Evolutionary conservation across 2,113 vertebrate genomes (phyloP), one percentile per base, ranked within the genome.

Genomic region (Dascyllus trimaculatus): DNA sequence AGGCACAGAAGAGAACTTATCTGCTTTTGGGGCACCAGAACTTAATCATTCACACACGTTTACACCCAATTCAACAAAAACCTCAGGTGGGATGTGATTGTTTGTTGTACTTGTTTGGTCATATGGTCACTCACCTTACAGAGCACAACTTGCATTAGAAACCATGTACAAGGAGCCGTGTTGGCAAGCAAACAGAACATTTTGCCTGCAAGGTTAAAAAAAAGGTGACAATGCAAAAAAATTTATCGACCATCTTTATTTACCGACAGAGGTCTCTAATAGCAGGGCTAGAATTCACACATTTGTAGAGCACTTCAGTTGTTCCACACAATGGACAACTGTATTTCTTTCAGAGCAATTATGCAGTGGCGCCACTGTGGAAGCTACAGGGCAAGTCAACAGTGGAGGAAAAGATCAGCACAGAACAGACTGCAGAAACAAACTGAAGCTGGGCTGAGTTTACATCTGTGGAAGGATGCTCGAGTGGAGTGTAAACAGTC

Each of bases 251-350:
- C 93, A 93, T 82, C 94, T 95, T 95, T 93, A 94, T 95, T 95
- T 93, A 95, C 91, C 90, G 92, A 94, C 91, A 94, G 93, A 94
- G 93, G 92, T 91, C 91, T 90, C 88, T 76, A 92, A 94, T 93
- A 95, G 94, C 95, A 95, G 95, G 94, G 93, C 89, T 92, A 69
- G 93, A 92, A 89, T 95, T 95, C 95, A 95, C 93, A 95, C 94
- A 94, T 88, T 71, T 90, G 86, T 81, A 88, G 68, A 93, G 88
- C 89, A 93, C 88, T 85, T 84, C 81, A 80, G 87, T 81, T 88
- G 88, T 88, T 92, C 92, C 91, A 92, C 87, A 91, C 78, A 86
- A 87, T 82, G 89, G 90, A 93, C 87, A 87, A 86, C 91, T 83
- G 91, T 87, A 94, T 94, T 95, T 94, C 92, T 94, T 94, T 95